Base-by-base conservation (phyloP, 2,113 vertebrate genomes). In the Tragelaphus buxtoni region DNA sequence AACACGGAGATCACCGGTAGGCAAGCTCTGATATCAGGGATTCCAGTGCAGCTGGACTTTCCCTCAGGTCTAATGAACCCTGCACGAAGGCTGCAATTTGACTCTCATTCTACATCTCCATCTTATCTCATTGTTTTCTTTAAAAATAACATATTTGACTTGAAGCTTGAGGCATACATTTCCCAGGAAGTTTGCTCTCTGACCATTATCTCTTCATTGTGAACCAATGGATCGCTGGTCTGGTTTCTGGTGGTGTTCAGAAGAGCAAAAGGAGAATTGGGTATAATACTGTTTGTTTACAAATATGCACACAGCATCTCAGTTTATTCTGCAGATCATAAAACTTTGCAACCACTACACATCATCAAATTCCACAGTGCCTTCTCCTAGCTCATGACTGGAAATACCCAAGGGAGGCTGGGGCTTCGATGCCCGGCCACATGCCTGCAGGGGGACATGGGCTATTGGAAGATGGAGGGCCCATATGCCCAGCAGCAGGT, bases 361-460 rank as follows among this genome's bases (percentile, higher is more conserved):
- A 3, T 30, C 14, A 69, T 86, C 76, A 72, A 83, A 82, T 63
- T 47, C 11, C 47, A 63, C 30, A 92, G 16, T 5, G 22, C 18
- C 32, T 55, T 51, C 60, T 81, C 85, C 42, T 39, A 93, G 76
- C 17, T 86, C 16, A 1, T 5, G 17, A 61, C 0, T 7, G 18
- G 14, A 90, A 84, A 17, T 14, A 42, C 13, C 53, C 30, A 7
- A 60, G 61, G 45, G 14, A 72, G 32, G 1, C 5, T 51, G 39
- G 56, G 77, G 53, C 1, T 7, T 3, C 0, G 0, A 24, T 2
- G 20, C 13, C 39, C 9, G 1, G 13, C 28, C 0, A 2, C 0
- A 4, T 32, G 28, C 26, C 20, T 32, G 18, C 5, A 61, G 32
- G 13, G 42, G 24, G 7, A 3, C 3, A 14, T 5, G 26, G 45